Percentiles rank a stretch among this genome's conserved stretches.
Conservation (phyloP, 2,888 invertebrate species). For the Candidula unifasciata region DNA sequence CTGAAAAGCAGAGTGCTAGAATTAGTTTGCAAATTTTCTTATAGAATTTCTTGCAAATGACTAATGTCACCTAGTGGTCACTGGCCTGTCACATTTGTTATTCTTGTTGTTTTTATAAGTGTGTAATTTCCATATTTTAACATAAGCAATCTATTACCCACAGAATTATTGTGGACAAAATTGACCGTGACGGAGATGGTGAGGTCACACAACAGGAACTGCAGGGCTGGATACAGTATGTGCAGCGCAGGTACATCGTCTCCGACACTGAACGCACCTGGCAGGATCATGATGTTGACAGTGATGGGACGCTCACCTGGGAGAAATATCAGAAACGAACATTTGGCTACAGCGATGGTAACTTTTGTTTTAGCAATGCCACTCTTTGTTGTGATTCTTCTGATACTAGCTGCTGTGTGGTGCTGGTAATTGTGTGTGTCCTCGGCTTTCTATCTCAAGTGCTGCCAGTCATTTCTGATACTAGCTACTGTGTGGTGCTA, state of each 20-base stretch:
- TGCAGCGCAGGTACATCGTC: constrained; percentile 92
- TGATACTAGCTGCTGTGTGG: no score
- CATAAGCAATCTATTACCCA: no score
- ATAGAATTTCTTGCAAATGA: no score
- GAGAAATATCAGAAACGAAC: constrained; percentile 87
- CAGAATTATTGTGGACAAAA: constrained; percentile 94
- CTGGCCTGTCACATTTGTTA: no score
- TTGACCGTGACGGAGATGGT: constrained; percentile 82
- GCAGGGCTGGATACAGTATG: constrained; percentile 96
- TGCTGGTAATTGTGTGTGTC: no score
- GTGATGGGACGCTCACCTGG: constrained; percentile 88
- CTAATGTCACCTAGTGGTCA: no score
- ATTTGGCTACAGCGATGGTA: constrained; percentile 85
- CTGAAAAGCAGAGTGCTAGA: no score
- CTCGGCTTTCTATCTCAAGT: no score
- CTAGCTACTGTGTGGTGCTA: no score
- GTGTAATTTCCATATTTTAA: background rate
- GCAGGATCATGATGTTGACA: constrained; percentile 91
- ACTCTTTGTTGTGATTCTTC: background rate
- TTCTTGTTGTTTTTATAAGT: background rate
- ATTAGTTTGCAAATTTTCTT: no score
- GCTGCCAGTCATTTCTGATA: no score
- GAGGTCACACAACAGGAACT: constrained; percentile 87
- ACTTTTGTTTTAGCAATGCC: background rate
- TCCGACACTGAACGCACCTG: constrained; percentile 96